Evolutionary conservation across 2,797 vertebrate genomes (phyloP).

Genomic region (Mus minutoides): DNA sequence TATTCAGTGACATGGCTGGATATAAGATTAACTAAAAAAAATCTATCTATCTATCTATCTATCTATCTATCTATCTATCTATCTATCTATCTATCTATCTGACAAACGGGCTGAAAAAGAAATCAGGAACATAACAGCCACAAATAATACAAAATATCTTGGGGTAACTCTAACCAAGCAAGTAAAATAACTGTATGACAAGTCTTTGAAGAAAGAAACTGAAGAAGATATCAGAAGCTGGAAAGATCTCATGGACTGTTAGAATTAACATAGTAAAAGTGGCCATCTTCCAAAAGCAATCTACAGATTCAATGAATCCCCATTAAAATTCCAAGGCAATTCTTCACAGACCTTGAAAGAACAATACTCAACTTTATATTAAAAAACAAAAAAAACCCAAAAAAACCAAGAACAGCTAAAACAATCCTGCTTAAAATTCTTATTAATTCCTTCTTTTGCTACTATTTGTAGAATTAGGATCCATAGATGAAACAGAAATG

Average conservation of each 20-base stretch:
- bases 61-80: too few relatives aligned
- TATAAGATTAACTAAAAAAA: not conserved
- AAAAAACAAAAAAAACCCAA: not conserved
- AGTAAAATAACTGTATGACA: not conserved
- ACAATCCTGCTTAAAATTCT: not conserved
- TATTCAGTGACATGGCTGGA: not conserved
- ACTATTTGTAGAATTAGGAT: not conserved
- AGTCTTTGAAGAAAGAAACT: not conserved
- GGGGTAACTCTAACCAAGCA: not conserved
- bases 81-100: too few relatives aligned
- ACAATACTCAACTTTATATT: not conserved
- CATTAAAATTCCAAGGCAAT: not conserved
- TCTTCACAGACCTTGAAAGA: not conserved
- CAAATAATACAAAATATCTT: not conserved
- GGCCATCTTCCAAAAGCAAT: not conserved
- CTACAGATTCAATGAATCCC: not conserved
- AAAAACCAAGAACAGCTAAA: not conserved
- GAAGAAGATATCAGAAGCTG: too few relatives aligned
- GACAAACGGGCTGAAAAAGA: not conserved
- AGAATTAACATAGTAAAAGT: not conserved
- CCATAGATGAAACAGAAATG: not conserved
- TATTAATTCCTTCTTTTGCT: not conserved
- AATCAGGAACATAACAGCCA: not conserved
- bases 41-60: too few relatives aligned
- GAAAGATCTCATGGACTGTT: not conserved